Evolutionary conservation across 2,888 invertebrate genomes (phyloP).

Genomic region (Drosophila leonis): DNA sequence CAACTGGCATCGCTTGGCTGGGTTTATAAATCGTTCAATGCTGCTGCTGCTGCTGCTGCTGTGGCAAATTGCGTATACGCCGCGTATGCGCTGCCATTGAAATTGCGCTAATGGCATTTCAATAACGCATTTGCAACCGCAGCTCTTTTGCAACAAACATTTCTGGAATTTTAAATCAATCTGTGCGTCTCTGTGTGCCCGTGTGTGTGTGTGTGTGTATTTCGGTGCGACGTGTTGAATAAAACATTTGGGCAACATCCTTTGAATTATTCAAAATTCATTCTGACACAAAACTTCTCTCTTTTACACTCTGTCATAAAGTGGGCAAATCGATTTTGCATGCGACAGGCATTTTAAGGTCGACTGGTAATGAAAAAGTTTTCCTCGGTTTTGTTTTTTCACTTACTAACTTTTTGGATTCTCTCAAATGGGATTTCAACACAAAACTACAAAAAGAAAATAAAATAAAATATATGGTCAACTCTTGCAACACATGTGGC

Average conservation of each 20-base stretch:
- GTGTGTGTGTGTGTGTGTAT: slow-evolving; percentile 10
- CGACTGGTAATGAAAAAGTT: slow-evolving; percentile 58
- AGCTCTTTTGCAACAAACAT: slow-evolving; percentile 43
- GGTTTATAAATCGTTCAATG: neutral
- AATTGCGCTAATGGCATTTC: slow-evolving; percentile 76
- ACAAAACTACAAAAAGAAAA: slow-evolving; percentile 11
- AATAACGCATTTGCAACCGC: slow-evolving; percentile 63
- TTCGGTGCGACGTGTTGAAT: slow-evolving; percentile 48
- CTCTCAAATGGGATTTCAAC: slow-evolving; percentile 35
- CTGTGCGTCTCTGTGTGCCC: slow-evolving; percentile 8
- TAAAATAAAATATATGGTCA: neutral
- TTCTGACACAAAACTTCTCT: slow-evolving; percentile 25
- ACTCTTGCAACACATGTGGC: slow-evolving; percentile 14
- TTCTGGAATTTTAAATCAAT: slow-evolving; percentile 59
- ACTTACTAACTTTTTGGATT: slow-evolving; percentile 44
- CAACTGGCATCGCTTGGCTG: slow-evolving; percentile 15
- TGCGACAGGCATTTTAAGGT: slow-evolving; percentile 47
- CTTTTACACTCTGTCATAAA: slow-evolving; percentile 10
- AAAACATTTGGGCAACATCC: slow-evolving; percentile 59
- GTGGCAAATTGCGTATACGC: slow-evolving; percentile 63
- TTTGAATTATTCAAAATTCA: slow-evolving; percentile 68
- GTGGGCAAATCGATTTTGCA: slow-evolving; percentile 61
- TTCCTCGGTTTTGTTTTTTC: neutral
- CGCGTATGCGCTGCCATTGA: slow-evolving; percentile 42
- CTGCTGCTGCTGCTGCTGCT: neutral